These are phyloP conservation scores for Napeogenes sylphis DNA, from an alignment of 2,888 invertebrate genomes.

Conservation along the genomic window DNA sequence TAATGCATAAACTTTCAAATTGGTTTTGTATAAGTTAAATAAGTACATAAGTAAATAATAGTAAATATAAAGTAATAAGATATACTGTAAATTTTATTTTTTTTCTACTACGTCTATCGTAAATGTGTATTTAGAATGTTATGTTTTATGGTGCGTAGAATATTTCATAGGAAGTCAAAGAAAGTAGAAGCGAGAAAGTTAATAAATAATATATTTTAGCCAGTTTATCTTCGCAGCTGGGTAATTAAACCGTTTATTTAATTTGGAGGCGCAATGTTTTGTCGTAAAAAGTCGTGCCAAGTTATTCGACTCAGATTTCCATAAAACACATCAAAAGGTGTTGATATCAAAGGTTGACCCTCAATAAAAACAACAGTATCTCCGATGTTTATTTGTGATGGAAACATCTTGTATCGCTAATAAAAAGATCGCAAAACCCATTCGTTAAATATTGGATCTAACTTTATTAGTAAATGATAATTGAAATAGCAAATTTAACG, in stretches of 20 bases:
- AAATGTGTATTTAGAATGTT: not conserved
- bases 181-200: constrained; percentile 22
- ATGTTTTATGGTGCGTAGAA: constrained; percentile 10
- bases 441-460: constrained; percentile 34
- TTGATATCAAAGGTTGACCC: constrained; percentile 59
- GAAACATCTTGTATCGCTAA: constrained; percentile 17
- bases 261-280: constrained; percentile 17
- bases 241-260: constrained; percentile 27
- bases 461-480: constrained; percentile 1
- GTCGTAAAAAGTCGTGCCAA: constrained; percentile 24
- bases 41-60: no score
- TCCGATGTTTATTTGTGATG: constrained; percentile 58
- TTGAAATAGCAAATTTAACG: not conserved
- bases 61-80: no score
- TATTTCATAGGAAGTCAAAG: constrained; percentile 12
- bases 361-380: constrained; percentile 52
- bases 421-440: constrained; percentile 23
- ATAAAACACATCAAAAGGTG: constrained; percentile 66
- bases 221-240: constrained; percentile 17
- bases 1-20: no score
- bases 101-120: no score
- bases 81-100: not conserved
- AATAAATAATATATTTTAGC: constrained; percentile 16
- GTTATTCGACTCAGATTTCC: constrained; percentile 20
- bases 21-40: no score